Evolutionary conservation across 92 coral and sea anemone genomes (phyloP), one percentile per base, ranked within the genome.

Genomic region (Desmophyllum pertusum): DNA sequence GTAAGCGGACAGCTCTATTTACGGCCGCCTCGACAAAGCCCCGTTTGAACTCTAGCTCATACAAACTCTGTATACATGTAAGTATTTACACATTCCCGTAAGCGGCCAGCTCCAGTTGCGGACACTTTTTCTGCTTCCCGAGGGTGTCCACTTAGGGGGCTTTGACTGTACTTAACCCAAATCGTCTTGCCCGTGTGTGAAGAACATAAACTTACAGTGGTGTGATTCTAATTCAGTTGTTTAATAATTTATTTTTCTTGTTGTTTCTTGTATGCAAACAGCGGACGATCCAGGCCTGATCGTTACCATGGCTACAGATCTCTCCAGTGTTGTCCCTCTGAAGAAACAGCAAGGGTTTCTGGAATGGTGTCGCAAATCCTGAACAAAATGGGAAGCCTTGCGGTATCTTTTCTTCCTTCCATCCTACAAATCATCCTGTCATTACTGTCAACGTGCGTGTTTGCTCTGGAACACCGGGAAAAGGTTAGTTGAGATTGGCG

Each of bases 291-390:
- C 79, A 25, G 70, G 79, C 39, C 17, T 30, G 62, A 27, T 79
- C 10, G 76, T 46, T 37, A 51, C 68, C 40, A 25, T 35, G 59
- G 14, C 75, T 10, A 66, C 41, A 51, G 91, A 84, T 75, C 88
- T 94, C 36, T 84, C 95, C 6, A 55, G 79, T 51, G 91, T 94
- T 68, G 97, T 94, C 14, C 99, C 99, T 40, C 83, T 97, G 46
- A 91, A 90, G 88, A 97, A 93, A 67, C 99, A 97, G 76, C 94
- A 87, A 51, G 95, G 98, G 0, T 97, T 94, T 85, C 94, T 97
- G 25, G 91, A 79, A 97, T 94, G 98, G 90, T 92, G 81, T 86
- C 88, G 21, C 92, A 94, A 50, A 80, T 97, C 33, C 83, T 97
- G 27, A 18, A 84, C 78, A 90, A 86, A 67, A 91, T 97, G 66